Evolutionary conservation across 2,797 vertebrate species (phyloP), one percentile per base, ranked within the genome.

Genomic region (Taeniopygia guttata): DNA sequence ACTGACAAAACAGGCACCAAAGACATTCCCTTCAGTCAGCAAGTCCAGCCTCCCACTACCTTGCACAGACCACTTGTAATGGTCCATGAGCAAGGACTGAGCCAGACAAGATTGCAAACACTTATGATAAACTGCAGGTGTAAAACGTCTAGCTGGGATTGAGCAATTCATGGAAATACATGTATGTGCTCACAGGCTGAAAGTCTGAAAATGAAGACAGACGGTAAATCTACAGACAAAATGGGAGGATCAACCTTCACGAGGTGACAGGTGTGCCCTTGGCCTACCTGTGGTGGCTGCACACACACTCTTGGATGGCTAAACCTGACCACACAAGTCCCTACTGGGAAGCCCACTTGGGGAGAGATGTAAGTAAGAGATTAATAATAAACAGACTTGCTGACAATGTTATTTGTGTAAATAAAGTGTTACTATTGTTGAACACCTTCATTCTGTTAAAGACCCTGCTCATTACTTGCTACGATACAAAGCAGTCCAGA

Each of bases 81-180:
- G 3, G 14, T 10, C 45, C 58, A 10, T 0, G 0, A 69, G 43
- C 0, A 0, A 62, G 5, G 11, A 58, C 30, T 10, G 45, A 75
- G 36, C 17, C 2, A 3, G 19, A 36, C 10, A 59, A 69, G 55
- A 66, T 0, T 25, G 34, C 18, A 52, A 4, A 75, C 4, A 4
- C 13, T 64, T 29, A 34, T 0, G 2, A 59, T 10, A 74, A 74
- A 52, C 8, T 13, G 3, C 10, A 40, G 3, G 13, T 29, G 3
- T 54, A 51, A 42, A 67, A 59, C 7, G 36, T 42, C 59, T 69
- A 62, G 5, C 55, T 4, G 29, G 10, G 21, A 58, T 40, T 0
- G 1, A 52, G 15, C 15, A 58, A 46, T 29, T 60, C 25, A 58
- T 13, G 15, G 27, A 38, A 56, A 81, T 67, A 22, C 16, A 59